Percentiles rank a stretch among this genome's conserved stretches.
Conservation (phyloP, 2,888 invertebrate species). For the Drosophila macrospina region DNA sequence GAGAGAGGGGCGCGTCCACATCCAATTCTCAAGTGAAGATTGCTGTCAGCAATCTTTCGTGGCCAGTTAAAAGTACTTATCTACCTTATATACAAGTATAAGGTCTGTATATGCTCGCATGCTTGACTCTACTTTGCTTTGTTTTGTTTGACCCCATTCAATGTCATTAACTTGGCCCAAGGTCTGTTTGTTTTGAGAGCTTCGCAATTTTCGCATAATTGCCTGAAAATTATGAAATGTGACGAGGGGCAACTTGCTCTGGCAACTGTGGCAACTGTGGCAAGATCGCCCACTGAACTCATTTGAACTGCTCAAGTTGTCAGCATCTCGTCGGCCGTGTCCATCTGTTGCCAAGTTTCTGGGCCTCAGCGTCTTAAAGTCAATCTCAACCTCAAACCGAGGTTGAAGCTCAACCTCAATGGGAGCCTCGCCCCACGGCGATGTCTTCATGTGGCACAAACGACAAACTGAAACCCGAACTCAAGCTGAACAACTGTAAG, state of each 20-base stretch:
- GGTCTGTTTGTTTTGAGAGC: constrained; percentile 68
- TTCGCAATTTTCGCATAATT: constrained; percentile 73
- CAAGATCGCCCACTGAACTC: constrained; percentile 49
- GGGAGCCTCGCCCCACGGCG: constrained; percentile 24
- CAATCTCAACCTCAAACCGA: not conserved
- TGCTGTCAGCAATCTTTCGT: constrained; percentile 69
- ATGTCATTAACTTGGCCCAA: constrained; percentile 80
- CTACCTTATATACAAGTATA: constrained; percentile 29
- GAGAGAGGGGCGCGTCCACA: constrained; percentile 24
- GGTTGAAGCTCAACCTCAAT: constrained; percentile 7
- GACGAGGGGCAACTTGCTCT: constrained; percentile 36
- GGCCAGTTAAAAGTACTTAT: constrained; percentile 53
- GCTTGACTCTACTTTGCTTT: constrained; percentile 14
- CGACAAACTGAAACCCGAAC: constrained; percentile 36
- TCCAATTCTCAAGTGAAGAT: constrained; percentile 56
- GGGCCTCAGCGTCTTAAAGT: not conserved
- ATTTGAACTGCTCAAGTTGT: constrained; percentile 55
- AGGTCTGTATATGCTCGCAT: constrained; percentile 19
- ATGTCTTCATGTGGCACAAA: constrained; percentile 40
- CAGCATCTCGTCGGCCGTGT: constrained; percentile 44
- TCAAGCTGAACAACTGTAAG: constrained; percentile 42
- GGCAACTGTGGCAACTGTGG: constrained; percentile 11
- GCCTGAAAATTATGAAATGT: constrained; percentile 71
- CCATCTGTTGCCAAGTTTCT: constrained; percentile 30
- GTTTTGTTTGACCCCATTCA: constrained; percentile 73